phyloP scores from a whole-genome alignment of 2,888 invertebrate genomes.

The Drosophila antonietae region DNA sequence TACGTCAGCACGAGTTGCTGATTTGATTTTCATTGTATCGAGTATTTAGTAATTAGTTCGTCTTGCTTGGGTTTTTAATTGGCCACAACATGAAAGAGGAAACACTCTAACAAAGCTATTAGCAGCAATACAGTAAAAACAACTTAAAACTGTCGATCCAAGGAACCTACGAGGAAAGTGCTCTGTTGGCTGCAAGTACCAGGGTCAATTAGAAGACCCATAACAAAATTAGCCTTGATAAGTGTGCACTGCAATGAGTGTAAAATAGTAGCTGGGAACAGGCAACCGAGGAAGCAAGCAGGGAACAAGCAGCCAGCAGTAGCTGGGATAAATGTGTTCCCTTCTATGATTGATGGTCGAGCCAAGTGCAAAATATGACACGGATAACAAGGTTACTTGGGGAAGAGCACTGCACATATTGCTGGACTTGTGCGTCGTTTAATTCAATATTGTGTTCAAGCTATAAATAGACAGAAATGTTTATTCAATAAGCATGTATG shows the following conservation, averaged over 20 bases:
- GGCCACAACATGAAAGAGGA: conserved; percentile 44
- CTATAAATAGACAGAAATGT: conserved; percentile 1
- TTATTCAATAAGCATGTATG: conserved; percentile 6
- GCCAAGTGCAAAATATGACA: conserved; percentile 31
- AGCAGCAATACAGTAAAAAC: conserved; percentile 42
- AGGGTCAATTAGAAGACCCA: conserved; percentile 24
- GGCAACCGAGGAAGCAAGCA: neutral
- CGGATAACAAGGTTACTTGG: conserved; percentile 19
- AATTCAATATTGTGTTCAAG: conserved; percentile 6
- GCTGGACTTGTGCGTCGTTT: conserved; percentile 2
- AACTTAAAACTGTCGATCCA: conserved; percentile 49
- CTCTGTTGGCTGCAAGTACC: conserved; percentile 30
- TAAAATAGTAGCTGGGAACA: conserved; percentile 9
- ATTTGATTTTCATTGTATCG: conserved; percentile 57
- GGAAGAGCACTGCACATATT: conserved; percentile 9
- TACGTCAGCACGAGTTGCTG: conserved; percentile 21
- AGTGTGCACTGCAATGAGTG: conserved; percentile 20
- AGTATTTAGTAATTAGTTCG: conserved; percentile 30
- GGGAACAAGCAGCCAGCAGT: conserved; percentile 6
- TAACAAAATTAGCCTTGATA: conserved; percentile 43
- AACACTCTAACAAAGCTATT: conserved; percentile 39
- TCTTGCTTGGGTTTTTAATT: conserved; percentile 56
- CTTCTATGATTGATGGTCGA: conserved; percentile 47
- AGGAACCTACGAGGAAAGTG: conserved; percentile 22
- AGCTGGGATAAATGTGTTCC: conserved; percentile 9